These are phyloP conservation scores for Glaucidium brasilianum DNA, from an alignment of 2,113 vertebrate genomes.

Conservation along the genomic window DNA sequence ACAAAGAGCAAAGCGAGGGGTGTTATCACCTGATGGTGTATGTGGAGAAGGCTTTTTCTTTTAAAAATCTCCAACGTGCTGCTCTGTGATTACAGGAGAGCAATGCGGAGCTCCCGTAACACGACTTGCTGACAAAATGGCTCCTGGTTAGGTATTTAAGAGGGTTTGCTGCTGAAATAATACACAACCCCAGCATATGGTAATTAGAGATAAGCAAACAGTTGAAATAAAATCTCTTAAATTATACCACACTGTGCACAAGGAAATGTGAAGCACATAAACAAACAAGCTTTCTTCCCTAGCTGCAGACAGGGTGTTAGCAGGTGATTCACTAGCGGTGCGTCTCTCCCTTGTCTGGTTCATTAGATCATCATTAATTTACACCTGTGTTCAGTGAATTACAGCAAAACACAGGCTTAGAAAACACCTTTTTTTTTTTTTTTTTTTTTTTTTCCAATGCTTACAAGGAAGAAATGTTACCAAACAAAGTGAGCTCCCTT, in stretches of 20 bases:
- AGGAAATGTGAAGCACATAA: neutral
- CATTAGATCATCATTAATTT: neutral
- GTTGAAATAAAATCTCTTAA: neutral
- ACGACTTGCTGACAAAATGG: neutral
- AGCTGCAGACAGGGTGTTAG: neutral
- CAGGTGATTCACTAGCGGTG: neutral
- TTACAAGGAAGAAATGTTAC: neutral
- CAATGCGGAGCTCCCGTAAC: neutral
- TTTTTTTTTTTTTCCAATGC: neutral
- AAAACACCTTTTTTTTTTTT: neutral
- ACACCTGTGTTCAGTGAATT: neutral
- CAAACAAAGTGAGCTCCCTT: neutral
- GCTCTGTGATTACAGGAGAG: neutral
- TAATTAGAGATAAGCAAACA: conserved; percentile 4
- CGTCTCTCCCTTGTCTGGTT: neutral
- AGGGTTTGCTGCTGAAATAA: neutral
- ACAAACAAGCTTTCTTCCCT: neutral
- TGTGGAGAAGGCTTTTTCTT: neutral
- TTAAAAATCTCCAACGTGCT: neutral
- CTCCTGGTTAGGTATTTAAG: neutral
- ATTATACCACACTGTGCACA: neutral
- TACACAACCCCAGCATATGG: neutral
- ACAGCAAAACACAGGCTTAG: neutral
- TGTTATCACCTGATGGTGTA: fast-evolving
- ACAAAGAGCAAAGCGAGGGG: fast-evolving